Evolutionary conservation across 2,113 vertebrate species (phyloP), one percentile per base, ranked within the genome.

Genomic region (Falcunculus frontatus): DNA sequence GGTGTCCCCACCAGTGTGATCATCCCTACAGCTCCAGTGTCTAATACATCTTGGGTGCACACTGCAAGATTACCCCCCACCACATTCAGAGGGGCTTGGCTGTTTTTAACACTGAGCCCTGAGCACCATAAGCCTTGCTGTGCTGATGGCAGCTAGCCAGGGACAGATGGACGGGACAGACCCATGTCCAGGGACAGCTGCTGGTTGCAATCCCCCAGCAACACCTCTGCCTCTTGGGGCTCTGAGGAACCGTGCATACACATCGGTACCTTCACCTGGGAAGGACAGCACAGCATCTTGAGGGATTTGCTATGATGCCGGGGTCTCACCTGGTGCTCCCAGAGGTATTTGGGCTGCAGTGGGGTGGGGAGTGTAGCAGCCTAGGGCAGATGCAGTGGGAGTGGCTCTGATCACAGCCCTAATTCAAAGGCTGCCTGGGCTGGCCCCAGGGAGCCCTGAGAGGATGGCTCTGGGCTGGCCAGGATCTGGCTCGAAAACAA

Each of bases 241-340:
- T 59, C 33, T 2, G 10, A 19, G 18, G 60, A 94, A 20, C 75
- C 10, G 35, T 32, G 32, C 4, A 0, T 0, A 16, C 13, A 5
- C 72, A 25, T 1, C 0, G 0, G 27, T 7, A 23, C 44, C 57
- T 60, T 17, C 14, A 10, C 21, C 41, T 5, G 4, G 49, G 13
- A 74, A 68, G 53, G 39, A 29, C 57, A 55, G 32, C 0, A 3
- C 49, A 64, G 20, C n/a, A 6, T 5, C 25, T 1, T 1, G 49
- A 16, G 39, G 69, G 15, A 6, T 52, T 9, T 21, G 46, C 1
- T 1, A 9, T 7, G 76, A 17, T 55, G 62, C 47, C 1, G 3
- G 60, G 39, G 27, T 15, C 63, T 27, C 72, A 27, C 39, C 57
- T 39, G 46, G 33, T 5, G 8, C 70, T 76, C 47, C 41, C 37